Evolutionary conservation across 2,888 invertebrate species (phyloP).

Genomic region (Agriotes lineatus): DNA sequence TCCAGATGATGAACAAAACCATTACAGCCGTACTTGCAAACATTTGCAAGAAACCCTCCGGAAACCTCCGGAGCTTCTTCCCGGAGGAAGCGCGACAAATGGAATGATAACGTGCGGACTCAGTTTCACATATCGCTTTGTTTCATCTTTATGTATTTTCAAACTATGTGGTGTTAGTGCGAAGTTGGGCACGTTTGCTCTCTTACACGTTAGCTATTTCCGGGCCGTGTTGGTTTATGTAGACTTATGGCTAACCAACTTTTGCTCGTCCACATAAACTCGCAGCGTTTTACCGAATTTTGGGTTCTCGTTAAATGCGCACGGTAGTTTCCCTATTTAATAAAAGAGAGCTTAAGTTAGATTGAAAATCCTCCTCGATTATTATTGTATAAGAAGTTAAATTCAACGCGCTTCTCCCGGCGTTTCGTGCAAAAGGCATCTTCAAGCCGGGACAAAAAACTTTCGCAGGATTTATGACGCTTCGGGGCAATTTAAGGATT

Average conservation of each 20-base stretch:
- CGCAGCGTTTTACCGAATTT: too few relatives aligned
- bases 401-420: too few relatives aligned
- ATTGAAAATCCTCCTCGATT: too few relatives aligned
- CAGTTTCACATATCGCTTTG: slow-evolving; percentile 62
- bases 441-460: too few relatives aligned
- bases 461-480: slow-evolving; percentile 1
- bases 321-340: too few relatives aligned
- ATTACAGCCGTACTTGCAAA: slow-evolving; percentile 53
- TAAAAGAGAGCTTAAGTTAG: too few relatives aligned
- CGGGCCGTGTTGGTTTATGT: slow-evolving; percentile 51
- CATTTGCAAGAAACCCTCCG: slow-evolving; percentile 53
- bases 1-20: slow-evolving; percentile 56
- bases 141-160: slow-evolving; percentile 65
- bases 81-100: slow-evolving; percentile 61
- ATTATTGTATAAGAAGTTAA: too few relatives aligned
- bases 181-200: slow-evolving; percentile 57
- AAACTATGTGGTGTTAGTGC: slow-evolving; percentile 53
- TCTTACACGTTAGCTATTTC: slow-evolving; percentile 64
- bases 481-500: slow-evolving; percentile 29
- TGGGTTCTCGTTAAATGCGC: too few relatives aligned
- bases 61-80: slow-evolving; percentile 51
- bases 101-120: slow-evolving; percentile 60
- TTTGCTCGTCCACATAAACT: slow-evolving; percentile 20
- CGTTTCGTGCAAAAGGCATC: too few relatives aligned
- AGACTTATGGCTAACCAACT: neutral